Base-by-base conservation (phyloP, 2,888 invertebrate species). In the Adelognathus sp. region DNA sequence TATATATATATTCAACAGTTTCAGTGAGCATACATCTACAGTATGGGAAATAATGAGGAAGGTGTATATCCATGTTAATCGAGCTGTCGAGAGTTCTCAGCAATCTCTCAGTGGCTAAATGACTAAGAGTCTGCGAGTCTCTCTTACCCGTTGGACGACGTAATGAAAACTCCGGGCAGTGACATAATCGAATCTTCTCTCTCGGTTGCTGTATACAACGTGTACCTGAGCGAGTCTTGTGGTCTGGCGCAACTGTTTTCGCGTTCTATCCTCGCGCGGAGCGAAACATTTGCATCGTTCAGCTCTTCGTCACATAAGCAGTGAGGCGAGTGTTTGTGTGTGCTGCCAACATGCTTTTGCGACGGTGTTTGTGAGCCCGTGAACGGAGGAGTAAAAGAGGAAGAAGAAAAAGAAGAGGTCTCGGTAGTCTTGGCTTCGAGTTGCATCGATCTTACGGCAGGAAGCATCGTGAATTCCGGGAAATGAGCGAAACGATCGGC, bases 381-480 rank as follows among this genome's bases (percentile, higher is more conserved):
- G 27, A 39, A 46, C 33, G 41, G 14, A 52, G 36, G 46, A 31
- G 41, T 50, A n/a, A 14, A 18, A 52, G 36, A n/a, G 41, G 33
- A 24, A 54, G 63, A 36, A 31, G 71, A 50, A 33, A 60, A 60
- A 54, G 31, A 72, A 27, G 41, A 66, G 16, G 58, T 24, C 58
- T 27, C 50, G 54, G 16, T 41, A 46, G 21, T 52, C 44, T 58
- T 24, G 29, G 39, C 67, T 67, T 52, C 58, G 39, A 54, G 73
- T 74, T 77, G 69, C 61, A 67, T 39, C 64, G 44, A 71, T 75
- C 70, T 79, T 67, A 71, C 63, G 66, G 74, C 83, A 83, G 83
- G 83, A 83, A 83, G 82, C 66, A 74, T 67, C 46, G 71, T 61
- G 67, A 78, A 81, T 82, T 83, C 83, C 76, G 56, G 70, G 83